Evolutionary conservation across 2,888 invertebrate genomes (phyloP), one percentile per base, ranked within the genome.

Genomic region (Zhuqinia jingwanae): DNA sequence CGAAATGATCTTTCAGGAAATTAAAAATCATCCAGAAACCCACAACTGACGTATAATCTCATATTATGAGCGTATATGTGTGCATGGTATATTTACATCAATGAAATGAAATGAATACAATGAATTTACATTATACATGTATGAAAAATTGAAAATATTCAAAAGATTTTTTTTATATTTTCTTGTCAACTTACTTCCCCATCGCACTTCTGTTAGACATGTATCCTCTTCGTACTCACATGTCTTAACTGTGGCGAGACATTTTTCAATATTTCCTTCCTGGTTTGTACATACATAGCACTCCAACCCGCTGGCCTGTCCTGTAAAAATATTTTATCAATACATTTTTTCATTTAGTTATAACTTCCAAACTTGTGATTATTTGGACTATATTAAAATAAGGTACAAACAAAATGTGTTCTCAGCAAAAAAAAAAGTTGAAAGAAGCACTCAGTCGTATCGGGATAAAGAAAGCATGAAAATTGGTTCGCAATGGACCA

Each of bases 271-370:
- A 92, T 99, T 99, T 90, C 96, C 96, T 90, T 97, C 97, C 93
- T 99, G 99, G 91, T 96, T 95, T 89, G 95, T 95, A 92, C 99
- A 99, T 15, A 98, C 98, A 92, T 99, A 99, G 92, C 99, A 99
- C 93, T 99, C 98, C 89, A 98, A 93, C 89, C 95, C 94, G 1
- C 50, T 63, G n/a, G 20, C 63, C n/a, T 25, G 13, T 10, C 79
- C 85, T 85, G 36, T 8, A 60, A 70, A 68, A 36, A 76, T 15
- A 36, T 30, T 60, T 20, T 17, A 25, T n/a, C 15, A 53, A n/a
- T 53, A n/a, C 47, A 8, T 11, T 53, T 53, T 53, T 53, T 17
- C 53, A 53, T 53, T 45, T n/a, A n/a, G n/a, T n/a, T n/a, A n/a
- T n/a, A n/a, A n/a, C n/a, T n/a, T n/a, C n/a, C n/a, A n/a, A n/a